phyloP scores from a whole-genome alignment of 1,140 invertebrate genomes.

The Monochamus saltuarius region DNA sequence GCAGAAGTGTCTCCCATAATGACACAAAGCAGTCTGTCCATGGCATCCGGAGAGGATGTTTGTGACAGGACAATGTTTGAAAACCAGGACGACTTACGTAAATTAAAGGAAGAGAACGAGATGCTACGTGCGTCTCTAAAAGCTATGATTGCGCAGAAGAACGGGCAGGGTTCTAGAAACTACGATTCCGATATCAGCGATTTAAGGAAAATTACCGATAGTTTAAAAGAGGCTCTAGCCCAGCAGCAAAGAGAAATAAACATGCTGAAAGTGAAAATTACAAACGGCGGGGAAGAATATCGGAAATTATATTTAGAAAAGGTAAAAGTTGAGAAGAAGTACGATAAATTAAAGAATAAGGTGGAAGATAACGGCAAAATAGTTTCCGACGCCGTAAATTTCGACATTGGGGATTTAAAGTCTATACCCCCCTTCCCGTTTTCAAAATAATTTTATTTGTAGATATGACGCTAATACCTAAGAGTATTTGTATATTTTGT shows the following conservation, averaged over 20 bases:
- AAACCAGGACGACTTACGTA: slow-evolving; percentile 31
- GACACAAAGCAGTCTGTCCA: neutral
- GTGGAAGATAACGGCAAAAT: slow-evolving; percentile 6
- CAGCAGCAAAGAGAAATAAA: slow-evolving; percentile 36
- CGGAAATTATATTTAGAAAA: slow-evolving; percentile 30
- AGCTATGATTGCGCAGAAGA: slow-evolving; percentile 18
- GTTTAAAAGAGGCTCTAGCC: slow-evolving; percentile 16
- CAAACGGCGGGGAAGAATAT: slow-evolving; percentile 23
- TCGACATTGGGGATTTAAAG: slow-evolving; percentile 37
- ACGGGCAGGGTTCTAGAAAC: slow-evolving; percentile 18
- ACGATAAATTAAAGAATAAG: slow-evolving; percentile 23
- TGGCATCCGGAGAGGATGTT: slow-evolving; percentile 1
- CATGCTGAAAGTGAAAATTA: slow-evolving; percentile 31
- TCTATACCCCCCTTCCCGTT: slow-evolving; percentile 40
- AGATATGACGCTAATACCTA: neutral
- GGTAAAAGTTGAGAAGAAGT: slow-evolving; percentile 27
- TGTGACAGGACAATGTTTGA: slow-evolving; percentile 10
- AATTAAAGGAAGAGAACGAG: slow-evolving; percentile 34
- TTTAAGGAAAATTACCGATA: slow-evolving; percentile 27
- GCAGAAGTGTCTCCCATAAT: neutral
- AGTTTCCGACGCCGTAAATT: slow-evolving; percentile 21
- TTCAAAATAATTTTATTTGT: slow-evolving; percentile 10
- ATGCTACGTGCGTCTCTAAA: slow-evolving; percentile 28
- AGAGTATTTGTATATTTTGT: neutral
- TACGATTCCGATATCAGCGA: slow-evolving; percentile 33